phyloP scores from a whole-genome alignment of 2,113 vertebrate genomes.

The Ophiodon elongatus region DNA sequence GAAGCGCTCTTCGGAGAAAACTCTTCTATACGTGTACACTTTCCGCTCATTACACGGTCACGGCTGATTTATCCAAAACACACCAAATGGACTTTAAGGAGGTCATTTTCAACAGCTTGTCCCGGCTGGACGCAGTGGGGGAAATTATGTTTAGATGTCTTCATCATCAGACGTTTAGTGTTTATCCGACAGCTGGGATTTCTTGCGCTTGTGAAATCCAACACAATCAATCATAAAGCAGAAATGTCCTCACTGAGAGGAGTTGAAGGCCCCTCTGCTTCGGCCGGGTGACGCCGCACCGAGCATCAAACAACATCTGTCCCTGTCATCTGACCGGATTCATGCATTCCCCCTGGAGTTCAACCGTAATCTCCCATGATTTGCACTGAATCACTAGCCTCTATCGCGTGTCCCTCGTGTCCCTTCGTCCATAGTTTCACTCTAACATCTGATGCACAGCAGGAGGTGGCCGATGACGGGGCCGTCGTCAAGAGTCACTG shows the following conservation, averaged over 20 bases:
- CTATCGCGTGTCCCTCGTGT: not conserved
- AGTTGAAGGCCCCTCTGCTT: not conserved
- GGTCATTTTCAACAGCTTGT: conserved; percentile 44
- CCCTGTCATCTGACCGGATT: conserved; percentile 11
- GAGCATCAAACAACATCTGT: conserved; percentile 35
- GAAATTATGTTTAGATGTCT: conserved; percentile 45
- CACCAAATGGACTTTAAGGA: conserved; percentile 33
- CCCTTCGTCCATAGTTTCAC: not conserved
- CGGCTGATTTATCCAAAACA: conserved; percentile 53
- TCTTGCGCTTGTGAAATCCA: conserved; percentile 41
- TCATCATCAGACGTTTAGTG: conserved; percentile 18
- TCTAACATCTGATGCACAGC: conserved; percentile 24
- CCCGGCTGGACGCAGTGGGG: conserved; percentile 16
- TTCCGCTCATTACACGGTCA: conserved; percentile 64
- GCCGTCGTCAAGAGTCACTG: not conserved
- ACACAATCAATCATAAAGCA: conserved; percentile 29
- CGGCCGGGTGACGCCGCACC: not conserved
- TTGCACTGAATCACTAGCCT: conserved; percentile 5
- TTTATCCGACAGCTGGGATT: conserved; percentile 57
- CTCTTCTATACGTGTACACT: conserved; percentile 40
- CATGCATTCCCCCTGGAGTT: conserved; percentile 17
- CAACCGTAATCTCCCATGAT: not conserved
- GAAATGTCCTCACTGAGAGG: conserved; percentile 16
- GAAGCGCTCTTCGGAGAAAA: conserved; percentile 30
- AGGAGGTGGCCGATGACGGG: conserved; percentile 28